Conservation (phyloP, 2,113 vertebrate species). For the Fregetta grallaria region DNA sequence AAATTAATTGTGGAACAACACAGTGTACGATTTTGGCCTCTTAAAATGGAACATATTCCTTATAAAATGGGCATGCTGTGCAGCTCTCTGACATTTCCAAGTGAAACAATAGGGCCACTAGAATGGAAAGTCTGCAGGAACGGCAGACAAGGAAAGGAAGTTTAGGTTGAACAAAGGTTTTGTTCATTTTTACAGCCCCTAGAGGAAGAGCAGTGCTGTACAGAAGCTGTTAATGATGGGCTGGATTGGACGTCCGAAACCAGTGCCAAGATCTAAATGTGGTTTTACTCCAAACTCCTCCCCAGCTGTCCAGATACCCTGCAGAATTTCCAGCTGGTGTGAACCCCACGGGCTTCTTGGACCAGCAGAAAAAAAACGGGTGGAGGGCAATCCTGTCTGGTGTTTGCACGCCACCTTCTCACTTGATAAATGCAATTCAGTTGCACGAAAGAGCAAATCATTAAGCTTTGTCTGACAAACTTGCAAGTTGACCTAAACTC, state of each 20-base stretch:
- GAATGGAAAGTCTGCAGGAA: slow-evolving; percentile 66
- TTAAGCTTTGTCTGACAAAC: slow-evolving; percentile 64
- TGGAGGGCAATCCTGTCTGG: neutral
- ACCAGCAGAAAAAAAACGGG: neutral
- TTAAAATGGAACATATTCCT: slow-evolving; percentile 33
- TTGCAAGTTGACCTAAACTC: slow-evolving; percentile 68
- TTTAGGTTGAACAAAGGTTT: slow-evolving; percentile 75
- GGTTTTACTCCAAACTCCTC: slow-evolving; percentile 74
- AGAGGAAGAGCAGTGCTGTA: slow-evolving; percentile 70
- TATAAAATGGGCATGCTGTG: slow-evolving; percentile 29
- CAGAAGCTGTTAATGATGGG: slow-evolving; percentile 81
- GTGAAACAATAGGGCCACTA: slow-evolving; percentile 55
- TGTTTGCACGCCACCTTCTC: slow-evolving; percentile 4
- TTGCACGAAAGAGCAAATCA: slow-evolving; percentile 40
- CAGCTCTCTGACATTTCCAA: slow-evolving; percentile 40
- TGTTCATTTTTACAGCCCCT: slow-evolving; percentile 74
- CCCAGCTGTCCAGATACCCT: slow-evolving; percentile 74
- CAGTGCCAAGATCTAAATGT: slow-evolving; percentile 77
- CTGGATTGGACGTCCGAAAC: slow-evolving; percentile 59
- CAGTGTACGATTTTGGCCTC: slow-evolving; percentile 59
- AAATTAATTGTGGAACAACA: slow-evolving; percentile 71
- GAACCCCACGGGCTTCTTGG: slow-evolving; percentile 42
- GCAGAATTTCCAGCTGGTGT: slow-evolving; percentile 66
- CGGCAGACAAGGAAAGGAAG: slow-evolving; percentile 68
- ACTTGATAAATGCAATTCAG: slow-evolving; percentile 25